Evolutionary conservation across 1,140 invertebrate genomes (phyloP).

Genomic region (Brachionus sp.): DNA sequence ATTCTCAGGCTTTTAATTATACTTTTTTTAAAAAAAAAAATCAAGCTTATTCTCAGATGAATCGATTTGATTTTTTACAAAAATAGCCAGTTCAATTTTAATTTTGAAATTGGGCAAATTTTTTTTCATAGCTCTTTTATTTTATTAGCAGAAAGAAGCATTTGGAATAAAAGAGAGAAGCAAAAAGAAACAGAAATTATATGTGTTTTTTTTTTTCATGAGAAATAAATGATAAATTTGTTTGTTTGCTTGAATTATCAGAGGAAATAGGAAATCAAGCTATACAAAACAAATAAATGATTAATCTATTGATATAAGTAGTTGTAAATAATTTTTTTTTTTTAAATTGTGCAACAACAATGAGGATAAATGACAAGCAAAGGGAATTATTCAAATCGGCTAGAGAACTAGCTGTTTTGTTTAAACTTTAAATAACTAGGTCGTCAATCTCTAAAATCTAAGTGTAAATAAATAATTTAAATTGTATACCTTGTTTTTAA

Average conservation of each 20-base stretch:
- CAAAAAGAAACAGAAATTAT: background rate
- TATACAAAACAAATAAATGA: background rate
- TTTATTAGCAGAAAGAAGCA: background rate
- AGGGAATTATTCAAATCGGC: background rate
- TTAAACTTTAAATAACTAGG: background rate
- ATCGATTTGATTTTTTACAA: background rate
- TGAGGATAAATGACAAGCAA: background rate
- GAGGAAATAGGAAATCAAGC: background rate
- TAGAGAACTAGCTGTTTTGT: background rate
- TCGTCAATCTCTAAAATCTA: background rate
- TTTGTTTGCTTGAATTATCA: background rate
- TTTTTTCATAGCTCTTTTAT: background rate
- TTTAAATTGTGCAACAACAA: background rate
- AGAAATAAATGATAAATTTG: background rate
- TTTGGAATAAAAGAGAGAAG: background rate
- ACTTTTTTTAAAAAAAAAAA: background rate
- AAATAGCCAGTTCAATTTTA: background rate
- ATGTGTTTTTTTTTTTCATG: background rate
- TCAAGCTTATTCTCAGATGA: background rate
- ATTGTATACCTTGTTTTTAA: background rate
- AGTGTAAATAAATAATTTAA: conserved; percentile 12
- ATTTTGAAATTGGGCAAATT: background rate
- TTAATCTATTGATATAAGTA: background rate
- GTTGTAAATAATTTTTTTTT: background rate
- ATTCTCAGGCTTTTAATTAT: background rate